Percentiles rank a stretch among this genome's conserved stretches.
phyloP scores from a whole-genome alignment of 2,888 invertebrate genomes.

The Perizoma flavofasciatum region DNA sequence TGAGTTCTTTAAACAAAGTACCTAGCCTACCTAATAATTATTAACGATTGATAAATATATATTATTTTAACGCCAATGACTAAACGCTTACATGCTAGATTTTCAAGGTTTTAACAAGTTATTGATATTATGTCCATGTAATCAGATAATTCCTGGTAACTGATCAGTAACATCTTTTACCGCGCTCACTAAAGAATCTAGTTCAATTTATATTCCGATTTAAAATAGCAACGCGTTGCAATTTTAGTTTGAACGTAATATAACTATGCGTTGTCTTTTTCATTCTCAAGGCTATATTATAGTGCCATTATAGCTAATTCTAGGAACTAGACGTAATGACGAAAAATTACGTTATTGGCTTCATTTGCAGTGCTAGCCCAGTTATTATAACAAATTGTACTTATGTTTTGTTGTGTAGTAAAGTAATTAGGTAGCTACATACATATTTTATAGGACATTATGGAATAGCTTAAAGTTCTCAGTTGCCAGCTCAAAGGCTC shows the following conservation, averaged over 20 bases:
- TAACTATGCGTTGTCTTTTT: conserved; percentile 31
- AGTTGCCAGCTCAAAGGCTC: conserved; percentile 23
- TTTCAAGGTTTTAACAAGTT: conserved; percentile 55
- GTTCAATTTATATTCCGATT: conserved; percentile 20
- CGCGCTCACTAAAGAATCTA: conserved; percentile 34
- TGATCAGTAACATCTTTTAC: conserved; percentile 64
- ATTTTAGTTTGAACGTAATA: conserved; percentile 8
- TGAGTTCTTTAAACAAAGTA: conserved; percentile 39
- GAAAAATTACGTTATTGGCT: conserved; percentile 45
- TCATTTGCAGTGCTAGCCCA: conserved; percentile 24
- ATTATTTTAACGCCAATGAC: conserved; percentile 49
- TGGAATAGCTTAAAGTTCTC: conserved; percentile 24
- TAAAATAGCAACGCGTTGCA: conserved; percentile 9
- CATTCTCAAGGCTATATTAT: conserved; percentile 46
- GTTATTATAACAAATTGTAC: conserved; percentile 33
- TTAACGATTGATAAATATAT: conserved; percentile 45
- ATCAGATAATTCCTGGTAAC: conserved; percentile 58
- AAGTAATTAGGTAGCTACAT: conserved; percentile 15
- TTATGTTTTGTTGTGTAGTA: conserved; percentile 18
- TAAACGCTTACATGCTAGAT: conserved; percentile 56
- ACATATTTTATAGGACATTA: conserved; percentile 11
- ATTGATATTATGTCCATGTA: conserved; percentile 42
- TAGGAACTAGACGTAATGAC: conserved; percentile 42
- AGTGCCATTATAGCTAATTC: conserved; percentile 46
- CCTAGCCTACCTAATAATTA: conserved; percentile 38